These are phyloP conservation scores for Metallyticus violacea DNA, from an alignment of 2,888 invertebrate genomes.

Conservation along the genomic window DNA sequence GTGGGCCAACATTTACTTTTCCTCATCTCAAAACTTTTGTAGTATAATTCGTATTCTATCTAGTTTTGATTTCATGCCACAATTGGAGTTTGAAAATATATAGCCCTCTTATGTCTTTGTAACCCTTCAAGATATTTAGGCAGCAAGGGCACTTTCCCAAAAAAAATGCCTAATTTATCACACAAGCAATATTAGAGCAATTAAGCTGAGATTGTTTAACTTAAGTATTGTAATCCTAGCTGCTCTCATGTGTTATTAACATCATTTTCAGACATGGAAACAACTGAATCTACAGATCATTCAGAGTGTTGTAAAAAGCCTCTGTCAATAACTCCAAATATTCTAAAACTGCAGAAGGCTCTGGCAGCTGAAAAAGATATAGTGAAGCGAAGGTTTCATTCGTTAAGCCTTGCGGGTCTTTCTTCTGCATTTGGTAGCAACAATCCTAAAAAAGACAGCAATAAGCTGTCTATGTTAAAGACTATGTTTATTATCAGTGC, in stretches of 20 bases:
- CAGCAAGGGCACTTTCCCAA: too few relatives aligned
- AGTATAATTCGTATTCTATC: too few relatives aligned
- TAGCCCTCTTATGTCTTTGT: too few relatives aligned
- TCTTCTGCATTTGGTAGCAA: background rate
- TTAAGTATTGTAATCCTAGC: too few relatives aligned
- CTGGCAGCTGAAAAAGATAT: background rate
- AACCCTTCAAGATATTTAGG: too few relatives aligned
- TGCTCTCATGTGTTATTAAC: background rate
- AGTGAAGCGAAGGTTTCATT: background rate
- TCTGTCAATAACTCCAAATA: background rate
- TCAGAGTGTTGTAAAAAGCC: conserved; percentile 10
- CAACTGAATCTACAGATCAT: background rate
- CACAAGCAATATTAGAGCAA: too few relatives aligned
- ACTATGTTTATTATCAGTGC: conserved; percentile 3
- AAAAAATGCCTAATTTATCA: too few relatives aligned
- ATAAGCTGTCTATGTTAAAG: background rate
- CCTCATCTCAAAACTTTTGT: too few relatives aligned
- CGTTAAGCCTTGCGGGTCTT: background rate
- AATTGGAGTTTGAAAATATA: too few relatives aligned
- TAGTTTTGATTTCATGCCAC: too few relatives aligned
- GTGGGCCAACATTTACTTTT: too few relatives aligned
- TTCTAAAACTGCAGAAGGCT: background rate
- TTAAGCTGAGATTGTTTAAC: too few relatives aligned
- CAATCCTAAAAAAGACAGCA: background rate
- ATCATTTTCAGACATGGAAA: background rate